A percentile compares a stretch with the other conserved stretches of the same genome.
Evolutionary conservation across 1,140 invertebrate species (phyloP).

Genomic region (Drosophila burlai): DNA sequence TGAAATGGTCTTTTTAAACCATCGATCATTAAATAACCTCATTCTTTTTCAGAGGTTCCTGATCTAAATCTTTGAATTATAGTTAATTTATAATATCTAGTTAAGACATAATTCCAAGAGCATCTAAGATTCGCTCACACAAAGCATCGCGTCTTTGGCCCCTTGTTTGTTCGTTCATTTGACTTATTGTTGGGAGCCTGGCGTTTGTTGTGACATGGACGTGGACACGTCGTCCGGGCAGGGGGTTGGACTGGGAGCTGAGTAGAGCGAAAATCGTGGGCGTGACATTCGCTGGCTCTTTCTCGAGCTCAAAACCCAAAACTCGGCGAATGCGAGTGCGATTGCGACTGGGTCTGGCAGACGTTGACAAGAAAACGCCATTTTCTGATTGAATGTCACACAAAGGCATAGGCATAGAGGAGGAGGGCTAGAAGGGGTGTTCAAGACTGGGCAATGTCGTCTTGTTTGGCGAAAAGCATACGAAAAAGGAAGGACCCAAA

Average conservation of each 20-base stretch:
- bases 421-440: not conserved
- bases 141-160: not conserved
- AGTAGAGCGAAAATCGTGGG: constrained; percentile 43
- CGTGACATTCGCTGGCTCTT: constrained; percentile 51
- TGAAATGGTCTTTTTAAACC: not conserved
- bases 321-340: constrained; percentile 9
- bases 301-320: constrained; percentile 18
- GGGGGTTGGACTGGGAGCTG: not conserved
- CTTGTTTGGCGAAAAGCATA: constrained; percentile 13
- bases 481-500: not conserved
- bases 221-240: constrained; percentile 25
- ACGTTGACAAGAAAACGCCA: constrained; percentile 84
- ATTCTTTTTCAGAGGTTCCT: not conserved
- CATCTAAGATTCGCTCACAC: constrained; percentile 33
- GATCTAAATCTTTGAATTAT: not conserved
- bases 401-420: constrained; percentile 41
- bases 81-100: no score
- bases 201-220: constrained; percentile 65
- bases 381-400: constrained; percentile 84
- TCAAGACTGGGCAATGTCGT: constrained; percentile 35
- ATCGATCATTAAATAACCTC: not conserved
- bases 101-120: constrained; percentile 10
- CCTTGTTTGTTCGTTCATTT: constrained; percentile 76
- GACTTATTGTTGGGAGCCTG: constrained; percentile 75
- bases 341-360: constrained; percentile 56